A percentile compares a stretch with the other conserved stretches of the same genome.
Conservation (phyloP, 2,113 vertebrate species). For the Clarias gariepinus region DNA sequence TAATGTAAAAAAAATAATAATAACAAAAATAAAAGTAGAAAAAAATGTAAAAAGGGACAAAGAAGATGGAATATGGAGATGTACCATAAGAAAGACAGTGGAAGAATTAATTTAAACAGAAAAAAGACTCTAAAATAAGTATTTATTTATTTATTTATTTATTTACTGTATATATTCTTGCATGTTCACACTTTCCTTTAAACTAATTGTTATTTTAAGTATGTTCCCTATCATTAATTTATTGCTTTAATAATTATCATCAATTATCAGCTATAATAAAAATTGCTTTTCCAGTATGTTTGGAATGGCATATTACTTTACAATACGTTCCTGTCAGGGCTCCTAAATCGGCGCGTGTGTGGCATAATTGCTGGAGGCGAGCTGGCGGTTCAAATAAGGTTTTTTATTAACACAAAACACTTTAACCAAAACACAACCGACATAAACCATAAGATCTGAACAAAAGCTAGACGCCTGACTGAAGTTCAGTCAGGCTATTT, state of each 20-base stretch:
- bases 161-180: neutral
- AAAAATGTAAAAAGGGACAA: neutral
- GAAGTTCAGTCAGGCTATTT: no score
- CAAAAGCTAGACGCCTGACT: no score
- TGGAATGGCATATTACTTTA: neutral
- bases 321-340: no score
- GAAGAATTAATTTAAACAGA: neutral
- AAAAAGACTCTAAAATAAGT: neutral
- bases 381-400: no score
- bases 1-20: neutral
- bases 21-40: no score
- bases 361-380: no score
- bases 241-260: neutral
- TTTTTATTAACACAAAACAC: no score
- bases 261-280: no score
- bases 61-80: neutral
- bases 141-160: neutral
- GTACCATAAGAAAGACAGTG: neutral
- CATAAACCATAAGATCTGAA: no score
- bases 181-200: neutral
- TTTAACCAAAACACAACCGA: no score
- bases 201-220: neutral
- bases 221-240: neutral
- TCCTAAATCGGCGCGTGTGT: no score
- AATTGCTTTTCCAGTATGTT: neutral